phyloP scores from a whole-genome alignment of 1,140 invertebrate species.

The Leptinotarsa texana region DNA sequence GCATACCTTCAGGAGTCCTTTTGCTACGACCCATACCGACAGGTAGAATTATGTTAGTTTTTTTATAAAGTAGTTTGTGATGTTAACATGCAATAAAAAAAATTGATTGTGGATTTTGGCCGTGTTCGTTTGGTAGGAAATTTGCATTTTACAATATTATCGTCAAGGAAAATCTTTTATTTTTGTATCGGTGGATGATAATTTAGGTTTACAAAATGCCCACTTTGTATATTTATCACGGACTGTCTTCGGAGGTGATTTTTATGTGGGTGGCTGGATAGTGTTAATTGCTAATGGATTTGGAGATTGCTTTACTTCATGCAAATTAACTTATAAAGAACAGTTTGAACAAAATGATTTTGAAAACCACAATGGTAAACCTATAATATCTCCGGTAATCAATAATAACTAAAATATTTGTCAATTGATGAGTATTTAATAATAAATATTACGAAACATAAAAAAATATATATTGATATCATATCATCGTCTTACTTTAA shows the following conservation, averaged over 20 bases:
- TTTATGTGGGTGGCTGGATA: not conserved
- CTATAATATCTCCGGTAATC: too few species aligned
- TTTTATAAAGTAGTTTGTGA: constrained; percentile 48
- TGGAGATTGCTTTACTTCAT: not conserved
- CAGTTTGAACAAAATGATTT: too few species aligned
- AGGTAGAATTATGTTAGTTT: constrained; percentile 45
- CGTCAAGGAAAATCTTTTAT: not conserved
- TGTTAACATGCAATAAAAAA: constrained; percentile 50
- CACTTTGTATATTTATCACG: constrained; percentile 4
- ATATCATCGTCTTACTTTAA: too few species aligned
- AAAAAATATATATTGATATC: too few species aligned
- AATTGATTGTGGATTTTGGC: constrained; percentile 40
- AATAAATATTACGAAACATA: too few species aligned
- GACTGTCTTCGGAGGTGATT: not conserved
- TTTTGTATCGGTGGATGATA: constrained; percentile 10
- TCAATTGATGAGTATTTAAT: too few species aligned
- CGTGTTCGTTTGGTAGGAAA: constrained; percentile 43
- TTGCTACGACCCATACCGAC: constrained; percentile 42
- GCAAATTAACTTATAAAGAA: too few species aligned
- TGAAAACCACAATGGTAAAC: too few species aligned
- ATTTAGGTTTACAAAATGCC: constrained; percentile 2
- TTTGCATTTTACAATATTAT: constrained; percentile 46
- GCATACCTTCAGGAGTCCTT: constrained; percentile 24
- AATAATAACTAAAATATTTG: too few species aligned
- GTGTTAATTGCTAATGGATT: not conserved